Evolutionary conservation across 2,113 vertebrate genomes (phyloP).

Genomic region (Tenebrosternarchus preto): DNA sequence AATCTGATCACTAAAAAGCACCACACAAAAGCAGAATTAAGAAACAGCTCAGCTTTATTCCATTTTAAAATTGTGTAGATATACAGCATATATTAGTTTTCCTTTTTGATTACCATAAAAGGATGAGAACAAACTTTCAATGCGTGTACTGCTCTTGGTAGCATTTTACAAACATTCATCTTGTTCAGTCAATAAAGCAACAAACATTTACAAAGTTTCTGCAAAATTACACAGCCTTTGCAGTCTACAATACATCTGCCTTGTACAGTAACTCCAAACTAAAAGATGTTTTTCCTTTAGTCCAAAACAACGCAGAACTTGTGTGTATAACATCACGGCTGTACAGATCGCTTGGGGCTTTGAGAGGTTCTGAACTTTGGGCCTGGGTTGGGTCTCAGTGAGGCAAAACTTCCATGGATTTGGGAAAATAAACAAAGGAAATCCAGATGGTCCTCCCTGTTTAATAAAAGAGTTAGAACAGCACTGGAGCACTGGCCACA

Average conservation of each 20-base stretch:
- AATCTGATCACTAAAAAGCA: too few species aligned
- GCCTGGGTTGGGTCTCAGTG: slow-evolving; percentile 65
- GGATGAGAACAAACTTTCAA: neutral
- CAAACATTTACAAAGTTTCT: too few species aligned
- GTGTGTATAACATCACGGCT: slow-evolving; percentile 26
- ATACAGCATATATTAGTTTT: neutral
- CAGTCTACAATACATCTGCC: slow-evolving; percentile 5
- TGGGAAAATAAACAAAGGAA: slow-evolving; percentile 72
- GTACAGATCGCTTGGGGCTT: slow-evolving; percentile 34
- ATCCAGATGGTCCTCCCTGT: slow-evolving; percentile 72
- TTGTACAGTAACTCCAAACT: slow-evolving; percentile 21
- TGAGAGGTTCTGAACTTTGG: slow-evolving; percentile 66
- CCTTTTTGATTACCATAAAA: neutral
- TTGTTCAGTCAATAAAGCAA: slow-evolving; percentile 4
- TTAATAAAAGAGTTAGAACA: slow-evolving; percentile 68
- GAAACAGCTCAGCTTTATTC: slow-evolving; percentile 8
- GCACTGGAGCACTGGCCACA: slow-evolving; percentile 32
- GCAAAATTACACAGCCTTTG: neutral
- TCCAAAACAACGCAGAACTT: slow-evolving; percentile 31
- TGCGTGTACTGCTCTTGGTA: neutral
- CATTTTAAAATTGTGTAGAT: neutral
- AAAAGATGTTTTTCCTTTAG: slow-evolving; percentile 17
- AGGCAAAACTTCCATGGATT: slow-evolving; percentile 70
- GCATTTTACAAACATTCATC: neutral
- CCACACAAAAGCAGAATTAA: neutral